Evolutionary conservation across 2,113 vertebrate species (phyloP), one percentile per base, ranked within the genome.

Genomic region (Falco punctatus): DNA sequence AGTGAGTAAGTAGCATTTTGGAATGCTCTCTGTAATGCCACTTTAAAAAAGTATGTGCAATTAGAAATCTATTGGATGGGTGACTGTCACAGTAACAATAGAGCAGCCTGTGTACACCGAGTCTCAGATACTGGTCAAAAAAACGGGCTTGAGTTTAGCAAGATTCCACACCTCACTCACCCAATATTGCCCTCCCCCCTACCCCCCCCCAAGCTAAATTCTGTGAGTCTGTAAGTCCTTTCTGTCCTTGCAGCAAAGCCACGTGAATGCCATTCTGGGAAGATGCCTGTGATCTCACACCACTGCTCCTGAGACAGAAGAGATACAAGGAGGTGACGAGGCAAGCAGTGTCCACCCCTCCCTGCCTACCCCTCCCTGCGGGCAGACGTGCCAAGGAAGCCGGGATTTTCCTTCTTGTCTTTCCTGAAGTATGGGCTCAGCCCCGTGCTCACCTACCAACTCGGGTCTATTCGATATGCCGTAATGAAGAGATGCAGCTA

Each of bases 311-410:
- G 32, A 38, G 42, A 77, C 58, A 64, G 51, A 61, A 48, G 42
- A 49, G 38, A 24, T 33, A 35, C 17, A 54, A n/a, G 27, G 42
- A 57, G 2, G 21, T 2, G 0, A 18, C 23, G 35, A 48, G 55
- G 15, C 22, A 17, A 57, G 26, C 11, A 55, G 14, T 42, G 30
- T 18, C 72, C 67, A 42, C 15, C 9, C 24, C 33, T 87, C n/a
- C 24, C 8, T 5, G 2, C 28, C 59, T 28, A 0, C 0, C 33
- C 28, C 59, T 28, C 0, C 0, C 33, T 62, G 51, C 30, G 58
- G 21, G 48, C 6, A n/a, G 32, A 48, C 22, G 14, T 44, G 40
- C 35, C 42, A 28, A 51, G 44, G 24, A 59, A 59, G 38, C 14
- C 13, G 7, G 27, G 38, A 4, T 23, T 46, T 84, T 48, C 28